Evolutionary conservation across 2,113 vertebrate species (phyloP), one percentile per base, ranked within the genome.

Genomic region (Gymnobelideus leadbeateri): DNA sequence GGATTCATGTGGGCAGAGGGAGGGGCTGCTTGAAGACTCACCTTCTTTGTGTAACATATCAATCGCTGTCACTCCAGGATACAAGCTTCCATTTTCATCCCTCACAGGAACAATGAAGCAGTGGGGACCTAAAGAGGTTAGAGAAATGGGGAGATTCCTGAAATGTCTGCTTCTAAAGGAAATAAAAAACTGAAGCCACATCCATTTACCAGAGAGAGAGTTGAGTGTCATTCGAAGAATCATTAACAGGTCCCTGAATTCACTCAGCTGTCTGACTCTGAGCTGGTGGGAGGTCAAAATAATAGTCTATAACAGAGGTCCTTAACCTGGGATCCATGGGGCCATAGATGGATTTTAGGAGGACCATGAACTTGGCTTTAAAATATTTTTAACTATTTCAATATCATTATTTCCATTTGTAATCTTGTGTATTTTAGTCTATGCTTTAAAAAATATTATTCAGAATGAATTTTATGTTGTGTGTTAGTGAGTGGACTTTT

Each of bases 11-110:
- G n/a, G 8, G 46, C 3, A 51, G 21, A 43, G 16, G 92, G 21
- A 37, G 5, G 23, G 12, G 8, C 23, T 25, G 12, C 51, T n/a
- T 52, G 12, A 25, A 14, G 3, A 89, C 95, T 47, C 46, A 98
- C 97, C 98, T 97, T 98, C 98, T 91, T 98, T 98, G 95, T 98
- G 46, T 91, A 95, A 94, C 98, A 97, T 98, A 43, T 98, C 98
- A 37, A 96, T 68, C 5, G 95, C 97, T 0, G 93, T 96, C 91
- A 98, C 98, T 92, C 98, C 98, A 1, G 97, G 97, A 91, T 97
- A 97, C 55, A 94, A 94, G 92, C 92, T 94, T 61, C 96, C 95
- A 0, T 95, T 92, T 94, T 94, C 96, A 52, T 98, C 98, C 8
- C 51, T 4, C 46, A 98, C 16, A 2, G 98, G 98, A 51, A 98